Percentiles rank a stretch among this genome's conserved stretches.
Conservation (phyloP, 1,140 invertebrate genomes). For the Gryon sp. region DNA sequence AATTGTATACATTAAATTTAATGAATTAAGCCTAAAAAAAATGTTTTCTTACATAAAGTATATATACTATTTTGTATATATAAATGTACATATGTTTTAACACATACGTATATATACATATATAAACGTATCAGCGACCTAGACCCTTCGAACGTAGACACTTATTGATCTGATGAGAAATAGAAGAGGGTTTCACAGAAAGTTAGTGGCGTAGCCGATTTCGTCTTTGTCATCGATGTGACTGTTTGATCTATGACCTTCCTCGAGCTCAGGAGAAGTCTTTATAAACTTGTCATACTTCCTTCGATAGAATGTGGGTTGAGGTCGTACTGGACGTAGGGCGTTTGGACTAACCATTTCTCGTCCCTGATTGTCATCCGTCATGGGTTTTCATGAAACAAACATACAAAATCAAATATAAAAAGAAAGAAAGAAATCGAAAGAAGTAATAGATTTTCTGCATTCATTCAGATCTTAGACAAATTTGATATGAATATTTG, state of each 20-base stretch:
- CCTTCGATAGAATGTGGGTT: constrained; percentile 64
- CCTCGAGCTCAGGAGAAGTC: constrained; percentile 62
- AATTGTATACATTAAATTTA: constrained; percentile 22
- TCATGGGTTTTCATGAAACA: too few relatives aligned
- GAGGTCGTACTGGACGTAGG: constrained; percentile 56
- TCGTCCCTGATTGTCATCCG: constrained; percentile 1
- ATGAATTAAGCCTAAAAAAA: constrained; percentile 24
- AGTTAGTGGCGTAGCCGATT: constrained; percentile 43
- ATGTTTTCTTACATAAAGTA: too few relatives aligned
- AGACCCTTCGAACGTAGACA: constrained; percentile 72
- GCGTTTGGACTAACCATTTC: constrained; percentile 3
- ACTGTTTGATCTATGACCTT: constrained; percentile 59
- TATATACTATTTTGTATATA: too few relatives aligned
- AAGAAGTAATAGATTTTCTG: too few relatives aligned
- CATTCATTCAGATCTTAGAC: not conserved
- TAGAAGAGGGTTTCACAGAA: constrained; percentile 52
- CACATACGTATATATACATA: constrained; percentile 14
- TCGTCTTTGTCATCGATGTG: constrained; percentile 51
- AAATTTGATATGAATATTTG: not conserved
- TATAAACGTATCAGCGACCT: constrained; percentile 51
- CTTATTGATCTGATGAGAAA: constrained; percentile 72
- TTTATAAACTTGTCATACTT: constrained; percentile 60
- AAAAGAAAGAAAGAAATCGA: constrained; percentile 11
- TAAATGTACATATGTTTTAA: too few relatives aligned
- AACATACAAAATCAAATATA: constrained; percentile 9